These are phyloP conservation scores for Carollia perspicillata DNA, from an alignment of 2,113 vertebrate species.

Conservation along the genomic window DNA sequence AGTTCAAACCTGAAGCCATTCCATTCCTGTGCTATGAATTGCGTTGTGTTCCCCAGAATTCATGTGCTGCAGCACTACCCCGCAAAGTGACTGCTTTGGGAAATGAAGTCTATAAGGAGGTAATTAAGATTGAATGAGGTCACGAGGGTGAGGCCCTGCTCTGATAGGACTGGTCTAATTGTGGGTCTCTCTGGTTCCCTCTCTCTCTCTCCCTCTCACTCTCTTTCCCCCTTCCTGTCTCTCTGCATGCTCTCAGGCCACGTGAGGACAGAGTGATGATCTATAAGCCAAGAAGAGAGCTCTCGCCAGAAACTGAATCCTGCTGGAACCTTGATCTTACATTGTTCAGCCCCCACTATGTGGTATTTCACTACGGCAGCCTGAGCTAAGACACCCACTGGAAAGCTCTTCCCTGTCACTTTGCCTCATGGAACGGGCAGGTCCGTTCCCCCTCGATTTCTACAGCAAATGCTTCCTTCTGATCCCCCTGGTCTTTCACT, in stretches of 20 bases:
- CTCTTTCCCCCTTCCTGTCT: no score
- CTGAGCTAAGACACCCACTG: accelerated
- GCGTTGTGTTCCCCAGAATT: background rate
- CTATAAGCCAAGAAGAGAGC: background rate
- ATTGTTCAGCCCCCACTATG: background rate
- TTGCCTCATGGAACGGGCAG: background rate
- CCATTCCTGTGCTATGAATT: accelerated
- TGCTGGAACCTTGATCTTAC: background rate
- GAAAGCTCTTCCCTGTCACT: background rate
- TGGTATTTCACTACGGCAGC: background rate
- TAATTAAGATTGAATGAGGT: background rate
- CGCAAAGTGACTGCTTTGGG: background rate
- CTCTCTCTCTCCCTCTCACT: no score
- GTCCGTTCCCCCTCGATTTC: background rate
- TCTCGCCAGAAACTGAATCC: background rate
- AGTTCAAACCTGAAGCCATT: background rate
- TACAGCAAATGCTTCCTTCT: background rate
- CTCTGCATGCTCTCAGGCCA: accelerated
- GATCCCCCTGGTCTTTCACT: background rate
- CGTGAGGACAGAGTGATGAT: background rate
- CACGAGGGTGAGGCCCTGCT: background rate
- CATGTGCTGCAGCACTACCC: background rate
- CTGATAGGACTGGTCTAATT: background rate
- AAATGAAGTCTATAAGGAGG: background rate
- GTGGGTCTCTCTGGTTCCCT: no score